Evolutionary conservation across 2,113 vertebrate genomes (phyloP).

Genomic region (Halichoeres trimaculatus): DNA sequence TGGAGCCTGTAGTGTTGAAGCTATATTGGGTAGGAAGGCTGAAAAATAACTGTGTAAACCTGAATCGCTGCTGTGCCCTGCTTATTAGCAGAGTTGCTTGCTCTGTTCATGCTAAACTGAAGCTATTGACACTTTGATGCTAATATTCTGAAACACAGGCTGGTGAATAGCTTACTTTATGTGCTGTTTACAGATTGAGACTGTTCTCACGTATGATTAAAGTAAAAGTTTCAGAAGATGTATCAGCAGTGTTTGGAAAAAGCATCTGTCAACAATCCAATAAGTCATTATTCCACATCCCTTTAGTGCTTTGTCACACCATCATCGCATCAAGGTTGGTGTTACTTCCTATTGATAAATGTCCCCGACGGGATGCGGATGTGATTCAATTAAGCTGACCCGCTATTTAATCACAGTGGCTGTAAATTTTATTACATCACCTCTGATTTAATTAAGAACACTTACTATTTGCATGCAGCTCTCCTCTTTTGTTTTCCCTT

Average conservation of each 20-base stretch:
- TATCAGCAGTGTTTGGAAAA: neutral
- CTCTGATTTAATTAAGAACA: neutral
- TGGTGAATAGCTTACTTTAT: too few species aligned
- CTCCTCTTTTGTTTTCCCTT: neutral
- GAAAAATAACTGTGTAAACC: too few species aligned
- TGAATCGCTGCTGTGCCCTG: too few species aligned
- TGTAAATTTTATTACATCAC: conserved; percentile 12
- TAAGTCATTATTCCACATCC: neutral
- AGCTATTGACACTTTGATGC: too few species aligned
- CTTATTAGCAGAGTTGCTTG: too few species aligned
- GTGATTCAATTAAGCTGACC: conserved; percentile 25
- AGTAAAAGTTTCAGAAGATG: neutral
- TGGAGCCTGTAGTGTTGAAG: too few species aligned
- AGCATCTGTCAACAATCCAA: neutral
- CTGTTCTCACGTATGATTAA: too few species aligned
- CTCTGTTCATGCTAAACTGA: too few species aligned
- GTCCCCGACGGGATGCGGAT: neutral
- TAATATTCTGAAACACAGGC: too few species aligned
- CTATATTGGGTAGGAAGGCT: too few species aligned
- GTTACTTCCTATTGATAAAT: conserved; percentile 4
- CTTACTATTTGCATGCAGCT: conserved; percentile 9
- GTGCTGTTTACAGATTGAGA: too few species aligned
- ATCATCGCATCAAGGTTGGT: neutral
- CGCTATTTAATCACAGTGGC: conserved; percentile 1
- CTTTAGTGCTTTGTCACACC: neutral